These are phyloP conservation scores for Clarias magur DNA, from an alignment of 2,113 vertebrate genomes.

Conservation along the genomic window DNA sequence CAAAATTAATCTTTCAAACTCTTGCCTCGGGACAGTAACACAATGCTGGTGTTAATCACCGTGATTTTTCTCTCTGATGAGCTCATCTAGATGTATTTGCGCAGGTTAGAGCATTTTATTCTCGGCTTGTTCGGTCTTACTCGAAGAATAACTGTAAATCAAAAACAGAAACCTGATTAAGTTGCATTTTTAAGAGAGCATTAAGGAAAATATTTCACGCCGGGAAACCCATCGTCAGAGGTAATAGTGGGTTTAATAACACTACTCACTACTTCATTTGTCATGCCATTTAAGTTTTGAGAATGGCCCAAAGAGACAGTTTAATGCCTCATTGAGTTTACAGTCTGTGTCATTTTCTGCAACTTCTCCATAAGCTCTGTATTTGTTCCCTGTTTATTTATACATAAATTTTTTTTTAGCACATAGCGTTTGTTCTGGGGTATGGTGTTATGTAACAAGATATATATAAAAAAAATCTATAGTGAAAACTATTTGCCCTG, in stretches of 20 bases:
- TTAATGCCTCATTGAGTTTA: slow-evolving; percentile 39
- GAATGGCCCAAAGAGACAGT: slow-evolving; percentile 20
- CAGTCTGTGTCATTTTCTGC: slow-evolving; percentile 6
- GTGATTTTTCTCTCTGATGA: slow-evolving; percentile 34
- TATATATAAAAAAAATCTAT: background rate
- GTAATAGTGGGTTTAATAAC: slow-evolving; percentile 30
- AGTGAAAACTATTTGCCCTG: slow-evolving; percentile 39
- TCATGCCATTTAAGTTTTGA: slow-evolving; percentile 26
- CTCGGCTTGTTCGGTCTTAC: slow-evolving; percentile 21
- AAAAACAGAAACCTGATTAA: slow-evolving; percentile 1
- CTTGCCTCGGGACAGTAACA: slow-evolving; percentile 30
- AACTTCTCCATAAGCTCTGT: background rate
- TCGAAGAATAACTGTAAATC: slow-evolving; percentile 27
- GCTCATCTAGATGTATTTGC: slow-evolving; percentile 8
- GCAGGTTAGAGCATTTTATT: background rate
- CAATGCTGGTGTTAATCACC: slow-evolving; percentile 38
- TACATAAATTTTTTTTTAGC: background rate
- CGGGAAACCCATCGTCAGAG: slow-evolving; percentile 30
- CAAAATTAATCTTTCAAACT: slow-evolving; percentile 36
- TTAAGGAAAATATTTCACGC: slow-evolving; percentile 8
- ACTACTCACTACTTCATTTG: slow-evolving; percentile 38
- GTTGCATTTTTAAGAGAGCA: slow-evolving; percentile 16
- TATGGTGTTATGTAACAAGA: background rate
- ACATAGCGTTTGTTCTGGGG: background rate
- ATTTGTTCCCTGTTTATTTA: slow-evolving; percentile 20